Base-by-base conservation (phyloP, 2,113 vertebrate species). In the Lepisosteus oculatus region DNA sequence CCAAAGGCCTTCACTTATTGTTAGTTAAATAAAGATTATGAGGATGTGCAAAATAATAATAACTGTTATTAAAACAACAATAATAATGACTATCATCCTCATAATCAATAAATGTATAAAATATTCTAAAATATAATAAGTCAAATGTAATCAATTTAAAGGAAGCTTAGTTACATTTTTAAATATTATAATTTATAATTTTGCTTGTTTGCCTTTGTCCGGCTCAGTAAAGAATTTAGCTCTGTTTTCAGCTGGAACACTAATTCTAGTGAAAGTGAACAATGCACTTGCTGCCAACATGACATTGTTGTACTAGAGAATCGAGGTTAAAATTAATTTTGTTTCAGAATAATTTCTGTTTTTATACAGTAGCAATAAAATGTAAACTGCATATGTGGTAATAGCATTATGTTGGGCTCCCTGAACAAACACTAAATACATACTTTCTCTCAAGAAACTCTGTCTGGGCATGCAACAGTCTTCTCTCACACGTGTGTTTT, bases 331-430 rank as follows among this genome's bases (percentile, higher is more conserved):
- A 29, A 63, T 15, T 55, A 29, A 29, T 29, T 29, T 29, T 29
- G 1, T 29, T 29, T 64, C 3, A 15, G 15, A 12, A 55, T 14
- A 47, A 3, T 43, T 69, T 45, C 29, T 62, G 55, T 57, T 42
- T 9, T 55, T 15, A 41, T 64, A 57, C 15, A 69, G 61, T 65
- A 70, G 68, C 73, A 70, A 70, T 66, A 75, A 67, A 29, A 44
- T 73, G 6, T 67, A 43, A 51, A n/a, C 54, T 66, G 63, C 55
- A 55, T 29, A 17, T 59, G 12, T 57, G 41, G 29, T 61, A 51
- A 51, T 65, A 43, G 43, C 54, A 42, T 67, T 13, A 55, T 29
- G 29, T 67, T 56, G 55, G 65, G 56, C 55, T 14, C 56, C 15
- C 43, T 17, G 61, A 57, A 61, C 65, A 68, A 61, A 65, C 62